Base-by-base conservation (phyloP, 2,797 vertebrate species). In the Pitangus sulphuratus region DNA sequence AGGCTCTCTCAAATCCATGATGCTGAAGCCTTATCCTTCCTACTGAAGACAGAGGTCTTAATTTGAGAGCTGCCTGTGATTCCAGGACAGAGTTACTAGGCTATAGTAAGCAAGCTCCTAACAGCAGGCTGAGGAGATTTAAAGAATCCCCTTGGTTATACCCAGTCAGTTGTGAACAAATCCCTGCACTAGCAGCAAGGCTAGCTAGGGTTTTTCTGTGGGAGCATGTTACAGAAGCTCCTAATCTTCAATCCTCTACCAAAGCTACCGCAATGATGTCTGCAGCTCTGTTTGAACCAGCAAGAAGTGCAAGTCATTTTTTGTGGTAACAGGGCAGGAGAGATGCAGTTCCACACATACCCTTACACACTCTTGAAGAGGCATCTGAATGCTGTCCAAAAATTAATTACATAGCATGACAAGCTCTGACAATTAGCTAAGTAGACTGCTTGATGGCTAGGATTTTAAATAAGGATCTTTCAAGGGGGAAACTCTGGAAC, bases 371-470 rank as follows among this genome's bases (percentile, higher is more conserved):
- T 70, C 60, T 53, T 80, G 37, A 94, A 83, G 51, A 91, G 21
- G 40, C 84, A 94, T 66, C 71, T 92, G 84, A 94, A 85, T 31
- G 44, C 91, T 74, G 64, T 81, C 95, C 91, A 88, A 80, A 88
- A 85, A 69, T 75, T 95, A 97, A 94, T 91, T 90, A 79, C 51
- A 26, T 31, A 14, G 79, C 56, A 30, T 69, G 91, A 94, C 72
- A 58, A 93, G 65, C 53, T 89, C 89, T 91, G 85, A 93, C 93
- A 95, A 87, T 92, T 87, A 95, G 79, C 89, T 81, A 88, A 84
- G 31, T 18, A 84, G 79, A 71, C 13, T 45, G 60, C 71, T 89
- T 61, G 79, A 94, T 75, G 76, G 68, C 70, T 86, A 64, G 48
- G 65, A 75, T 75, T 87, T 94, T 83, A 91, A 95, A 86, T 74